Base-by-base conservation (phyloP, 1,140 invertebrate genomes). In the Pseudomyrmex dendroicus region DNA sequence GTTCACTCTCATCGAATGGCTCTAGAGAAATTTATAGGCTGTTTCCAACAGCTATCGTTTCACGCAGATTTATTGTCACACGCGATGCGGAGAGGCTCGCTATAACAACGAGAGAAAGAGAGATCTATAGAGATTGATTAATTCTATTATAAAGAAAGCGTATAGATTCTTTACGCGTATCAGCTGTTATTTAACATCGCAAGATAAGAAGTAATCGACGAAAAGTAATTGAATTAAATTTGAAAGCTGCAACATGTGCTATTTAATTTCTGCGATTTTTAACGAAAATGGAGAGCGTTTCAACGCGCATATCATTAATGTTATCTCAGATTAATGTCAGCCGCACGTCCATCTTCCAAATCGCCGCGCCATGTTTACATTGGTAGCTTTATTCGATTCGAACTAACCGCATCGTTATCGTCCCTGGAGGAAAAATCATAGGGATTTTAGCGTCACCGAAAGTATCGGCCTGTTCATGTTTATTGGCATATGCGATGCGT, bases 401-500 rank as follows among this genome's bases (percentile, higher is more conserved):
- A 59, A 4, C 66, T 80, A 72, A 80, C 76, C 66, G 66, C 76
- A 80, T 80, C 76, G 76, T 80, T 80, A 80, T 13, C 66, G 54
- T 80, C 76, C 76, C 76, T 72, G 35, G 76, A 80, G 76, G 54
- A 80, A 80, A 72, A 80, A 72, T 80, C 66, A 80, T 80, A 72
- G 76, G 67, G 57, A 80, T 80, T 80, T 72, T 4, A 61, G n/a
- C 61, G 22, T 76, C 44, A 80, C 86, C 83, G 63, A 86, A 87
- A 87, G 86, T 87, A 88, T 88, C 84, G 77, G 83, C 77, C 83
- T 84, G 76, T 87, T 76, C 73, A 86, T 84, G 86, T 88, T 88
- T 87, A 88, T 87, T 85, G 86, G 86, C 86, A 88, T 83, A 84
- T 77, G 86, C 86, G 83, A 84, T 73, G 86, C 86, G 86, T 87